Evolutionary conservation across 2,113 vertebrate species (phyloP), one percentile per base, ranked within the genome.

Genomic region (Scolopax mira): DNA sequence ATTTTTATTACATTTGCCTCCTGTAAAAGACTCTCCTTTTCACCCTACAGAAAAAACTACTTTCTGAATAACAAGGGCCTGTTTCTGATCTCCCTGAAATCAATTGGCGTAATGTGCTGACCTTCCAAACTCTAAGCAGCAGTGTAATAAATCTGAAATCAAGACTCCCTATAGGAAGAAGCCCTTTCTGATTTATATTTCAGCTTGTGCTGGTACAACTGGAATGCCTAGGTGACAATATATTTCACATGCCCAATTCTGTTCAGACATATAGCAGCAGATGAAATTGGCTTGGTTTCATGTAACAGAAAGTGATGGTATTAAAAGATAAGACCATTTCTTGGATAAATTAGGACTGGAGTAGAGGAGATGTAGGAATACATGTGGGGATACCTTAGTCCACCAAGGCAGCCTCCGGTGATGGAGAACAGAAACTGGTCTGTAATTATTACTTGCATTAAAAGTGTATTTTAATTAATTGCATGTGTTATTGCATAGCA

Each of bases 131-230:
- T 89, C 88, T 70, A 57, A 44, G 35, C 10, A 75, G 49, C 64
- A 39, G 33, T 4, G 11, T 67, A 67, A 86, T 93, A 92, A 84
- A 89, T 89, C 67, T 84, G 58, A 91, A 94, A 94, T 61, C 84
- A 52, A 52, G 44, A 33, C 33, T 95, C 77, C 54, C 90, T 30
- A 7, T 7, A 86, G 77, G 78, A 72, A 89, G 77, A 91, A 78
- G 22, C 49, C 71, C n/a, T 69, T 60, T 85, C 77, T 94, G 84
- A 91, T 94, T 95, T 91, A 60, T 89, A 48, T 60, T 75, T 55
- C 77, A 93, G 57, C 71, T 74, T 78, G 55, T 74, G 51, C 65
- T 54, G 66, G 79, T 64, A 81, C 33, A 49, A 67, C 67, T 88
- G 83, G 71, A 72, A 83, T 72, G 61, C 42, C n/a, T 44, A 54